Percentiles rank a stretch among this genome's conserved stretches.
Conservation (phyloP, 2,888 invertebrate genomes). For the Amiota communis region DNA sequence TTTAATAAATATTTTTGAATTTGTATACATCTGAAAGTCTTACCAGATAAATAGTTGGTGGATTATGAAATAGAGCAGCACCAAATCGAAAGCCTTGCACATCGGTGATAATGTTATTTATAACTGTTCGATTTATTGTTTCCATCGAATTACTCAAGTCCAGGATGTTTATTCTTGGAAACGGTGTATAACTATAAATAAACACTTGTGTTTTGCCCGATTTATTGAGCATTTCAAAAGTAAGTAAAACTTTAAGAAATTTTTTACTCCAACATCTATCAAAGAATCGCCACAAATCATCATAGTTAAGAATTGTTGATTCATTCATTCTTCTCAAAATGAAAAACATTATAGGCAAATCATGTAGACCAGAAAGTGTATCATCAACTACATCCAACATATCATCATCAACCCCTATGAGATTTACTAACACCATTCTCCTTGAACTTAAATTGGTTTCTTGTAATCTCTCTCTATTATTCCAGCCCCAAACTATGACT, state of each 20-base stretch:
- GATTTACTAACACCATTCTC: slow-evolving; percentile 1
- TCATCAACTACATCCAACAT: slow-evolving; percentile 4
- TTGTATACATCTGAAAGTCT: background rate
- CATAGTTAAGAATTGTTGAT: background rate
- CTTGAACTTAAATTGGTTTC: background rate
- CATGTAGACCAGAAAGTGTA: background rate
- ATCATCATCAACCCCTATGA: background rate
- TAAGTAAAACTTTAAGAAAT: background rate
- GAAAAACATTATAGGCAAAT: background rate
- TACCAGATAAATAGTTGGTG: slow-evolving; percentile 1
- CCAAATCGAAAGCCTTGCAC: background rate
- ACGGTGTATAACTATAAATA: slow-evolving; percentile 12
- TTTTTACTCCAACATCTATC: background rate
- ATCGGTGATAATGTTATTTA: background rate
- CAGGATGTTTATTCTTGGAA: background rate
- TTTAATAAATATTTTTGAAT: too few species aligned
- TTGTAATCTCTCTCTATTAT: background rate
- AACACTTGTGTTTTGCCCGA: background rate
- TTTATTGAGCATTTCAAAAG: background rate
- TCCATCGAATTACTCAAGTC: background rate
- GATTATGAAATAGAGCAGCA: background rate
- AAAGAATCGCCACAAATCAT: background rate
- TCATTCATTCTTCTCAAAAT: background rate
- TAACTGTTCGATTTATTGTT: background rate
- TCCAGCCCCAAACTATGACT: background rate